phyloP scores from a whole-genome alignment of 2,113 vertebrate genomes.

The Antigone vipio region DNA sequence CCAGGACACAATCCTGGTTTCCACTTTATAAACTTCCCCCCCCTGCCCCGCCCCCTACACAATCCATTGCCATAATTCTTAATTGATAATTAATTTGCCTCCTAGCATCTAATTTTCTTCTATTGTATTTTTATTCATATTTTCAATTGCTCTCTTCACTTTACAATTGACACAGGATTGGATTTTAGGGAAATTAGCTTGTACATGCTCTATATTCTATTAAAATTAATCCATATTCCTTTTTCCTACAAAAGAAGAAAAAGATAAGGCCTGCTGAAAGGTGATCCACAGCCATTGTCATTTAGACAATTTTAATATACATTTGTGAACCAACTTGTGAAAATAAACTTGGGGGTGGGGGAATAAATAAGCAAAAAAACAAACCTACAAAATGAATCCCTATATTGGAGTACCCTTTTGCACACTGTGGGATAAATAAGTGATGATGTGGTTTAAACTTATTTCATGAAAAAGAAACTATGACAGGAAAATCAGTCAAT shows the following conservation, averaged over 20 bases:
- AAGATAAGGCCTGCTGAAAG: neutral
- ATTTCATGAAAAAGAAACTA: neutral
- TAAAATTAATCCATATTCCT: neutral
- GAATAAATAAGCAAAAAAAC: neutral
- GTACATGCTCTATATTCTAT: neutral
- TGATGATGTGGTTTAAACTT: neutral
- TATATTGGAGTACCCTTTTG: neutral
- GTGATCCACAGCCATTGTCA: neutral
- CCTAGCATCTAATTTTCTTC: neutral
- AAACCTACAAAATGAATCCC: fast-evolving
- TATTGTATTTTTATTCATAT: neutral
- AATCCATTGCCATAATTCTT: neutral
- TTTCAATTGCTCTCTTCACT: neutral
- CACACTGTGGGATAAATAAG: neutral
- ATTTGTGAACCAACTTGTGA: neutral
- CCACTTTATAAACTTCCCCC: neutral
- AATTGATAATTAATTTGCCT: neutral
- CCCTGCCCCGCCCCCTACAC: too few species aligned
- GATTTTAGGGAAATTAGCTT: neutral
- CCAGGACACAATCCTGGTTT: neutral
- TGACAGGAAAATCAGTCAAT: neutral
- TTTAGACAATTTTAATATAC: neutral
- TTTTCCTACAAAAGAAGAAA: neutral
- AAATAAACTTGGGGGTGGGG: neutral
- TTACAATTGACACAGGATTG: neutral